Percentiles rank a stretch among this genome's conserved stretches.
phyloP scores from a whole-genome alignment of 2,888 invertebrate genomes.

The Trissonchulus latispiculum region DNA sequence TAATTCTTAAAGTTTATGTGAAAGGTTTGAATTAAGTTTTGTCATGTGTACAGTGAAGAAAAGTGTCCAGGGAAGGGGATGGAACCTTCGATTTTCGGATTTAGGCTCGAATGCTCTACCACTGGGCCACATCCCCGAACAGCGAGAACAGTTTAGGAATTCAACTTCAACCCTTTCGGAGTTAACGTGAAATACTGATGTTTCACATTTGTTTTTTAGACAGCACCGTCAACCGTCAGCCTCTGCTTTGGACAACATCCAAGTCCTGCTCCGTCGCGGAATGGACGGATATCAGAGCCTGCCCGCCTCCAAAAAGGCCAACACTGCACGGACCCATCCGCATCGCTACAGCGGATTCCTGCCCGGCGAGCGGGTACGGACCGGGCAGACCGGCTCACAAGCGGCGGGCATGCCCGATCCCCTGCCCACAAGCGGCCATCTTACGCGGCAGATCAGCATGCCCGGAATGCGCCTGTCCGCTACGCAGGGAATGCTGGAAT shows the following conservation, averaged over 20 bases:
- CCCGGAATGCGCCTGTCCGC: neutral
- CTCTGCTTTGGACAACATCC: slow-evolving; percentile 7
- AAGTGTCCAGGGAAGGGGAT: no score
- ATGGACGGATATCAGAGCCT: neutral
- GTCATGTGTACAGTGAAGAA: no score
- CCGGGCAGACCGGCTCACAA: neutral
- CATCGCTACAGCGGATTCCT: neutral
- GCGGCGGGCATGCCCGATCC: neutral
- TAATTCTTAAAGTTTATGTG: no score
- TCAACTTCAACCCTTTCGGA: no score
- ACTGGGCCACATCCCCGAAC: no score
- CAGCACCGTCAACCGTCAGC: slow-evolving; percentile 20
- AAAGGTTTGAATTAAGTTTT: no score
- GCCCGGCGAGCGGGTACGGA: neutral
- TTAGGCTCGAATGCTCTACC: no score
- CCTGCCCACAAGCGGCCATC: neutral
- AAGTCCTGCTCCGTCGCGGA: neutral
- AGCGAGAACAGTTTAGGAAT: no score
- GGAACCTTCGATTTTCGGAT: no score
- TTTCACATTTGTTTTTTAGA: no score
- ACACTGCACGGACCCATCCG: neutral
- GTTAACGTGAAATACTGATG: no score
- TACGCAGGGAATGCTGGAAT: no score
- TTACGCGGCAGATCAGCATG: neutral
- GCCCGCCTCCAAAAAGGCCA: neutral